Base-by-base conservation (phyloP, 2,113 vertebrate species). In the Thryonomys swinderianus region DNA sequence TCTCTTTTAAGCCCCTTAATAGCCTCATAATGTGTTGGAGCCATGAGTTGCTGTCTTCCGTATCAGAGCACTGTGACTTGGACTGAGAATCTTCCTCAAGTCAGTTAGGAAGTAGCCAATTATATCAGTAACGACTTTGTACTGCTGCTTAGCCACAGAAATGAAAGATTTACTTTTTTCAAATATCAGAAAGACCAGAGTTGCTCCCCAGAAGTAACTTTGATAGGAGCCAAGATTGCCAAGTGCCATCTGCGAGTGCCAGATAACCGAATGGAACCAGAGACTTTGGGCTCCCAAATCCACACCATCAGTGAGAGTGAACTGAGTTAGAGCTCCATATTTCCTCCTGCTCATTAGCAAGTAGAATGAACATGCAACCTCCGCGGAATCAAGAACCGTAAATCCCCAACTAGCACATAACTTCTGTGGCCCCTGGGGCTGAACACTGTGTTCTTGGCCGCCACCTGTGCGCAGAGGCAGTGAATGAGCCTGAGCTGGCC, bases 211-310 rank as follows among this genome's bases (percentile, higher is more conserved):
- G 61, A 94, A 93, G 64, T 71, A 59, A 48, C 51, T 90, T 80
- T 62, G 27, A 34, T 51, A 86, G 57, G 88, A 87, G 93, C 48
- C 81, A 92, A 42, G 88, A 85, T 78, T 88, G 32, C 79, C 64
- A 88, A 57, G 67, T 57, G 79, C 91, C 93, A 91, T 91, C 88
- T 93, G 88, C 83, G 51, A 74, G 45, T 82, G 40, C 80, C 69
- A 73, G 61, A 45, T 69, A 92, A 89, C 40, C 51, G 21, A 85
- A n/a, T 59, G n/a, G 90, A 9, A 32, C 69, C 59, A 23, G 57
- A 62, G 66, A 62, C 76, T 79, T 91, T 57, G 37, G 40, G 8
- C 1, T 2, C 64, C 87, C 85, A 90, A 7, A 82, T 67, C 20
- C 25, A 80, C 25, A 62, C 73, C 40, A 16, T 86, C 79, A 37